Evolutionary conservation across 2,888 invertebrate genomes (phyloP).

Genomic region (Candidula unifasciata): DNA sequence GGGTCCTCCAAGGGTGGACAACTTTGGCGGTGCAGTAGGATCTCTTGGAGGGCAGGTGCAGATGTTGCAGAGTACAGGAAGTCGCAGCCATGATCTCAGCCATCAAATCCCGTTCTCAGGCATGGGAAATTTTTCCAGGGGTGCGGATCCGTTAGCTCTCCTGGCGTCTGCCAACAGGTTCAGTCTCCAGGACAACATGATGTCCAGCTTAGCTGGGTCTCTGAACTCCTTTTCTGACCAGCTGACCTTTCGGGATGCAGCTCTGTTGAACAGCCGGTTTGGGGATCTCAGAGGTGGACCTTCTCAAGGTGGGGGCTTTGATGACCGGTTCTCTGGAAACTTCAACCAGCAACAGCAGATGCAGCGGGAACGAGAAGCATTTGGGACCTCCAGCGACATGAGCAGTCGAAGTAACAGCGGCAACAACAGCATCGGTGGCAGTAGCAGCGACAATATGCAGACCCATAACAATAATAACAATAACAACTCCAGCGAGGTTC

Average conservation of each 20-base stretch:
- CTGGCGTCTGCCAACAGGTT: constrained; percentile 49
- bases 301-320: constrained; percentile 35
- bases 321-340: constrained; percentile 44
- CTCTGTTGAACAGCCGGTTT: constrained; percentile 49
- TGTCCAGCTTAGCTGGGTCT: constrained; percentile 34
- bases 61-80: constrained; percentile 51
- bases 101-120: constrained; percentile 48
- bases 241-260: constrained; percentile 51
- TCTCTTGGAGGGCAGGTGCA: constrained; percentile 41
- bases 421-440: constrained; percentile 18
- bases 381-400: constrained; percentile 26
- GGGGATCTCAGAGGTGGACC: constrained; percentile 46
- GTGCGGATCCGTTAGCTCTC: constrained; percentile 45
- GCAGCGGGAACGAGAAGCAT: constrained; percentile 39
- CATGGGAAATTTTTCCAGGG: constrained; percentile 49
- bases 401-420: not conserved
- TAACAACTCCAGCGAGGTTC: constrained; percentile 36
- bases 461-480: constrained; percentile 27
- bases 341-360: constrained; percentile 44
- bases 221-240: constrained; percentile 51
- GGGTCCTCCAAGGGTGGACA: constrained; percentile 48
- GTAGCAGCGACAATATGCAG: constrained; percentile 18
- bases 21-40: constrained; percentile 37
- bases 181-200: constrained; percentile 49
- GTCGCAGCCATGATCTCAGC: constrained; percentile 44